Percentiles rank a stretch among this genome's conserved stretches.
These are phyloP conservation scores for Halocynthia roretzi DNA, from an alignment of 23 tunicate species.

Conservation along the genomic window DNA sequence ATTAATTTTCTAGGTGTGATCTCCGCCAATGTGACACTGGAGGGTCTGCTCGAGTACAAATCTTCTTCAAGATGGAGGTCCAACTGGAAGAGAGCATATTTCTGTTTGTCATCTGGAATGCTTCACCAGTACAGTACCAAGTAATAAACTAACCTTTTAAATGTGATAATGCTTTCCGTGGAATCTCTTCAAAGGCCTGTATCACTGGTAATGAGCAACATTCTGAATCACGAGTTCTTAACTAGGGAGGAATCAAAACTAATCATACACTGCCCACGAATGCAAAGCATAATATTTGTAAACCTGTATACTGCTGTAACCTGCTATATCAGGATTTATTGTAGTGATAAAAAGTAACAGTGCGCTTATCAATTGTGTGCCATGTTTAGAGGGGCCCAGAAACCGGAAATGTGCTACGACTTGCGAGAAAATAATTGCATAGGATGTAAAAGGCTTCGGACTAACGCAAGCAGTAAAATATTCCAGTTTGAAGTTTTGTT, in stretches of 20 bases:
- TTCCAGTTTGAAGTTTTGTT: slow-evolving; percentile 9
- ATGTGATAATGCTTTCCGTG: too few relatives aligned
- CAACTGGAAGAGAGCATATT: slow-evolving; percentile 7
- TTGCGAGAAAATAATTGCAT: slow-evolving; percentile 1
- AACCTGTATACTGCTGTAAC: too few relatives aligned
- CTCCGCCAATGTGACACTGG: slow-evolving; percentile 1
- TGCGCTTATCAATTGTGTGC: too few relatives aligned
- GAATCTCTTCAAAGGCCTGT: too few relatives aligned
- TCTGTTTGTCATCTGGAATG: slow-evolving; percentile 7
- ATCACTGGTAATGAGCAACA: too few relatives aligned
- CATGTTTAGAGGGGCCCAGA: not conserved
- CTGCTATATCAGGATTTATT: too few relatives aligned
- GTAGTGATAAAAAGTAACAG: too few relatives aligned
- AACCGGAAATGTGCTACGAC: slow-evolving; percentile 7
- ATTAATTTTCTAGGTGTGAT: not conserved
- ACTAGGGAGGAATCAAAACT: too few relatives aligned
- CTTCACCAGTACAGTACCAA: slow-evolving; percentile 16
- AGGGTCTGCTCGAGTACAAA: slow-evolving; percentile 10
- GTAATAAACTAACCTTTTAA: not conserved
- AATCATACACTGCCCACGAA: too few relatives aligned
- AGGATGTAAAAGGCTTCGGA: slow-evolving; percentile 12
- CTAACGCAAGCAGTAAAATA: not conserved
- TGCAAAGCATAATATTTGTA: too few relatives aligned
- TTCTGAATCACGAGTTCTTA: too few relatives aligned
- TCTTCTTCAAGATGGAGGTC: slow-evolving; percentile 15